A percentile compares a stretch with the other conserved stretches of the same genome.
phyloP scores from a whole-genome alignment of 2,113 vertebrate species.

The Rissa tridactyla region DNA sequence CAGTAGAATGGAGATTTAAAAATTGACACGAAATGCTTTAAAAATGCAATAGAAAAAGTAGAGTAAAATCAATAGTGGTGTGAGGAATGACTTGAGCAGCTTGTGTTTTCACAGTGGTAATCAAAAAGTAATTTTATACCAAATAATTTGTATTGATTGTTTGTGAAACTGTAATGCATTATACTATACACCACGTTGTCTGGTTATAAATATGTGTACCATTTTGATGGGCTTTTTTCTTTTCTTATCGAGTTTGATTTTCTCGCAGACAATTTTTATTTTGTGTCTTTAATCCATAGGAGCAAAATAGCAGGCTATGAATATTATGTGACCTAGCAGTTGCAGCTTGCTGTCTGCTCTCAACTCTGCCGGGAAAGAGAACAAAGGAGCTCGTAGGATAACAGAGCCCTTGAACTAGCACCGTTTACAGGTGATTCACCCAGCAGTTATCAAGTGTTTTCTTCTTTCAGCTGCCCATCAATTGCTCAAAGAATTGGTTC shows the following conservation, averaged over 20 bases:
- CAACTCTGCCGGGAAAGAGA: not conserved
- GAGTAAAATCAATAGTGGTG: slow-evolving; percentile 82
- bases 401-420: not conserved
- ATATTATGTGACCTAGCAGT: slow-evolving; percentile 31
- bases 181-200: slow-evolving; percentile 65
- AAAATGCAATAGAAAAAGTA: slow-evolving; percentile 65
- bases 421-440: not conserved
- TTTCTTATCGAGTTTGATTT: slow-evolving; percentile 54
- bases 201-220: slow-evolving; percentile 67
- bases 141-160: slow-evolving; percentile 87
- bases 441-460: not conserved
- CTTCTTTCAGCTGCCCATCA: not conserved
- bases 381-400: not conserved
- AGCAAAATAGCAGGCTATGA: not conserved
- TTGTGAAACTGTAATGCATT: slow-evolving; percentile 70
- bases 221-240: slow-evolving; percentile 40
- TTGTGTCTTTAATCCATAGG: not conserved
- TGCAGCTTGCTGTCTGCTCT: not conserved
- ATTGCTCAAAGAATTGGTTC: not conserved
- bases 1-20: slow-evolving; percentile 56
- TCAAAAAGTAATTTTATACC: slow-evolving; percentile 93
- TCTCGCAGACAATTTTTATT: slow-evolving; percentile 44
- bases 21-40: slow-evolving; percentile 60
- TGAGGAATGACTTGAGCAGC: slow-evolving; percentile 77
- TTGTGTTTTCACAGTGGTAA: slow-evolving; percentile 84